Evolutionary conservation across 2,888 invertebrate genomes (phyloP), one percentile per base, ranked within the genome.

Genomic region (Ischnura elegans): DNA sequence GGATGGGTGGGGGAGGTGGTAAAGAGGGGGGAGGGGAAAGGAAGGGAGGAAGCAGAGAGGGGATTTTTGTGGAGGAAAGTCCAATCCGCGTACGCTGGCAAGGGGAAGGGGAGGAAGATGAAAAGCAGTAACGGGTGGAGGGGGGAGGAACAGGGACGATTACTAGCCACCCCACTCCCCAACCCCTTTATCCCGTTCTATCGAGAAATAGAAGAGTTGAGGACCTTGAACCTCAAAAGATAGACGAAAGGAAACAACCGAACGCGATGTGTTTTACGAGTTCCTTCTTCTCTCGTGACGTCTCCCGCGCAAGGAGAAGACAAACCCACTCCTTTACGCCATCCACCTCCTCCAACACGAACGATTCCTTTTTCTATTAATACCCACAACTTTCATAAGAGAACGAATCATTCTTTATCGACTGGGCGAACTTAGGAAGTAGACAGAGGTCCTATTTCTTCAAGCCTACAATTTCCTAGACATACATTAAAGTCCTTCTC

Each of bases 211-310:
- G 90, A 76, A 2, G 76, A 76, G 76, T 29, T 21, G 10, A n/a
- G 76, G 76, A 90, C 90, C 90, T 90, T 90, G 90, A 90, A 66
- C 90, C 61, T 55, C 90, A 43, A 25, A n/a, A 51, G 51, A 43
- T 25, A 43, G n/a, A 4, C 25, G n/a, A 42, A 43, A 90, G 47
- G 42, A 61, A 51, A 55, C 51, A 36, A 42, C 29, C 87, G 29
- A 55, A n/a, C n/a, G 51, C 55, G 46, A 90, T 90, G 90, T 66
- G 90, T 90, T 90, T 87, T 87, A 87, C 87, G 87, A 90, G 55
- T 90, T n/a, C 42, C 76, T 76, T 36, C 76, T 36, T 43, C 51
- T 43, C 51, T 42, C 43, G 55, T 42, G 90, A 90, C 42, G 61
- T 90, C 61, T 42, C 43, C 45, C 43, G 90, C 43, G 90, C 90